Evolutionary conservation across 1,140 invertebrate species (phyloP).

Genomic region (Panagrolaimus sp.): DNA sequence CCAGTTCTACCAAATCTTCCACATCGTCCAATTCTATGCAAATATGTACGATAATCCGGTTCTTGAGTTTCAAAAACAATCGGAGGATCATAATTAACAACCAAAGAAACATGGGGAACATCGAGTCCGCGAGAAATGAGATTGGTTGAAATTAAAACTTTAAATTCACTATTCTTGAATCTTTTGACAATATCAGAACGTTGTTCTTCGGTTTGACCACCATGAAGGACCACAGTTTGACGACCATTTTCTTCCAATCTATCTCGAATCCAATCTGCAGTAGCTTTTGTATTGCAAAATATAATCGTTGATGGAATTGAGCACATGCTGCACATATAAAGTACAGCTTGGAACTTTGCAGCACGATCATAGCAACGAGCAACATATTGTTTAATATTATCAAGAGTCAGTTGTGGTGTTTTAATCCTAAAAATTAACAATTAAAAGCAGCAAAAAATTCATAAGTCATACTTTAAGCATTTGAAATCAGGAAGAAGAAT

Average conservation of each 20-base stretch:
- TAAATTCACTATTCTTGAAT: conserved; percentile 82
- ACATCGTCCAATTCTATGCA: conserved; percentile 48
- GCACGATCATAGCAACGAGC: conserved; percentile 76
- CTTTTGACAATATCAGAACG: conserved; percentile 82
- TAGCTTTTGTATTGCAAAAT: conserved; percentile 79
- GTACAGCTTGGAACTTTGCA: conserved; percentile 80
- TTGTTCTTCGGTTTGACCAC: conserved; percentile 83
- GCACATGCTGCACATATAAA: conserved; percentile 89
- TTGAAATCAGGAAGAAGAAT: conserved; percentile 55
- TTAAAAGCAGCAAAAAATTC: too few relatives aligned
- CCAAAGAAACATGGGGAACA: conserved; percentile 85
- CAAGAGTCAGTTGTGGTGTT: conserved; percentile 87
- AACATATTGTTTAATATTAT: conserved; percentile 96
- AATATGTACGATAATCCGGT: conserved; percentile 55
- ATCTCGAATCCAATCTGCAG: conserved; percentile 77
- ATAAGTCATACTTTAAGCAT: conserved; percentile 4
- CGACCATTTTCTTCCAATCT: conserved; percentile 85
- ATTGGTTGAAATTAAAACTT: conserved; percentile 96
- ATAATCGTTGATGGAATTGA: conserved; percentile 96
- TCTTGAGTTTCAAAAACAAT: conserved; percentile 62
- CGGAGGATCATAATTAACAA: conserved; percentile 96
- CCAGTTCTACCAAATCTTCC: conserved; percentile 58
- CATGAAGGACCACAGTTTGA: conserved; percentile 81
- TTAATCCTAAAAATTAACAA: too few relatives aligned
- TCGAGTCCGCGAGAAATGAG: conserved; percentile 89